A percentile compares a stretch with the other conserved stretches of the same genome.
These are phyloP conservation scores for Otus sunia DNA, from an alignment of 2,113 vertebrate genomes.

Conservation along the genomic window DNA sequence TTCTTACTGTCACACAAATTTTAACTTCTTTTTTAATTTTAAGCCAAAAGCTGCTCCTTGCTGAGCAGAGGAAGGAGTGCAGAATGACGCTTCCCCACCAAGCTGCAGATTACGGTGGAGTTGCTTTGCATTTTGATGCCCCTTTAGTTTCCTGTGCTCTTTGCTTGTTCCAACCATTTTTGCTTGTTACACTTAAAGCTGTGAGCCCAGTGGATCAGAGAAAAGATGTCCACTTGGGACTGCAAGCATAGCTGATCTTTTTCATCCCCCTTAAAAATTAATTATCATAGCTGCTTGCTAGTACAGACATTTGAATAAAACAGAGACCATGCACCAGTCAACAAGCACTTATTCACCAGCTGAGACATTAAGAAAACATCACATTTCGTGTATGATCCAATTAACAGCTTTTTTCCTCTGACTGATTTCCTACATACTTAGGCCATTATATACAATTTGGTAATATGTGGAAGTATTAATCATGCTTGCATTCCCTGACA, in stretches of 20 bases:
- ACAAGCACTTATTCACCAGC: background rate
- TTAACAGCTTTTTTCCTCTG: background rate
- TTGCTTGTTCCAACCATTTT: background rate
- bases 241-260: background rate
- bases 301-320: background rate
- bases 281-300: background rate
- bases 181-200: background rate
- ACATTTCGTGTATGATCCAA: slow-evolving; percentile 7
- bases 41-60: background rate
- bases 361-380: slow-evolving; percentile 30
- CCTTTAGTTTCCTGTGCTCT: background rate
- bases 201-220: background rate
- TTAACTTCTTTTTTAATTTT: background rate
- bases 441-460: slow-evolving; percentile 12
- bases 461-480: slow-evolving; percentile 38
- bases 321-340: background rate
- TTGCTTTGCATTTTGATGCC: background rate
- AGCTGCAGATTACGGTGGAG: background rate
- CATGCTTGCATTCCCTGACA: background rate
- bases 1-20: background rate
- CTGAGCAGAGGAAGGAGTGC: background rate
- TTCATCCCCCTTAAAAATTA: slow-evolving; percentile 43
- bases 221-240: background rate
- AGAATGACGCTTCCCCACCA: fast-evolving
- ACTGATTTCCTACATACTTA: slow-evolving; percentile 21